Base-by-base conservation (phyloP, 2,888 invertebrate species). In the Odontomyia ornata region DNA sequence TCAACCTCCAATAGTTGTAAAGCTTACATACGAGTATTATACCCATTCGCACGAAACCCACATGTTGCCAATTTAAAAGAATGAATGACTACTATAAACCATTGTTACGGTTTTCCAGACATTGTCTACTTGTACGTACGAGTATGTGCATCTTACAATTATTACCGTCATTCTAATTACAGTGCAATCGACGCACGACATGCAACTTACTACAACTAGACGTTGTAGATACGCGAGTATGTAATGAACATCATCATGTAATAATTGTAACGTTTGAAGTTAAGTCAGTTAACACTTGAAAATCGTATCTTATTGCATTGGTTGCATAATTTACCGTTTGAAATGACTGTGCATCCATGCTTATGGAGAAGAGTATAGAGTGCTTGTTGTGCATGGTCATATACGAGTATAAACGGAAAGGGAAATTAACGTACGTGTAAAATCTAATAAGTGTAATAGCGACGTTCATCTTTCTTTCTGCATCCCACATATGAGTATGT, bases 281-380 rank as follows among this genome's bases (percentile, higher is more conserved):
- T n/a, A n/a, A n/a, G 43, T 13, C 13, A 9, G 43, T 43, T 43
- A 43, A 18, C 52, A 52, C 15, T 4, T 52, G 15, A 9, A 52
- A 52, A 52, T 18, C 15, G 15, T n/a, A 52, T 52, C 52, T 52
- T 4, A n/a, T 13, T 18, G 3, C 18, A n/a, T 15, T 15, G 15
- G 23, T 62, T 62, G 62, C 62, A 62, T 62, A 62, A 62, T 25
- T 27, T 52, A 52, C 52, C 52, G 18, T n/a, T 18, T 2, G 18
- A 52, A 52, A 52, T 52, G 4, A 4, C n/a, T 52, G 5, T 9
- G 18, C 52, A 52, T 52, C 4, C 3, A 52, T 52, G 36, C 9
- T 36, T 36, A 36, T 9, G 36, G 36, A 36, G 36, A 9, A 36
- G 36, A 36, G 36, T 9, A 52, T 52, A 52, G 52, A n/a, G n/a